Conservation (phyloP, 2,113 vertebrate genomes). For the Paradoxurus hermaphroditus region DNA sequence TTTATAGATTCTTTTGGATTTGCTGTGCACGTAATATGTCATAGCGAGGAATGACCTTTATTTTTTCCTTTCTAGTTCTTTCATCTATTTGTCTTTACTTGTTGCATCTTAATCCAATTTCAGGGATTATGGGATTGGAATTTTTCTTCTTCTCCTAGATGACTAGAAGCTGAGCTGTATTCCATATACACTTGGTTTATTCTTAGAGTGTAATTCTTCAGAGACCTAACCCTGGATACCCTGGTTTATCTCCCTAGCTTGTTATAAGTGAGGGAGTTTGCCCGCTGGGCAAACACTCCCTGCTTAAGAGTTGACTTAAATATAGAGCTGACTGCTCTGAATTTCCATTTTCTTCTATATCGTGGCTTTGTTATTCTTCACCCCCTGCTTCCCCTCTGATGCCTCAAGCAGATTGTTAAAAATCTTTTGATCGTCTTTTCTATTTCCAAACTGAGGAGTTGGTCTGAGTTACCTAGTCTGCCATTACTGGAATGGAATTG, state of each 20-base stretch:
- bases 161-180: not conserved
- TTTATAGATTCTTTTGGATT: conserved; percentile 2
- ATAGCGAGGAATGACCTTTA: not conserved
- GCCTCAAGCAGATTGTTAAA: not conserved
- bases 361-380: not conserved
- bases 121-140: not conserved
- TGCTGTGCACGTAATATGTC: not conserved
- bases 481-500: not conserved
- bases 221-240: not conserved
- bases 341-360: not conserved
- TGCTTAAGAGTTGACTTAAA: not conserved
- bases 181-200: not conserved
- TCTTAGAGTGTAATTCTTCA: not conserved
- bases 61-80: conserved; percentile 6
- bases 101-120: not conserved
- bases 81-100: conserved; percentile 11
- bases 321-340: not conserved
- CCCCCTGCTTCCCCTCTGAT: not conserved
- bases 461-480: not conserved
- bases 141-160: not conserved
- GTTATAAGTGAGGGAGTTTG: not conserved
- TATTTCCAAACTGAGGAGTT: not conserved
- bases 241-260: not conserved
- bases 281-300: not conserved
- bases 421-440: not conserved